Evolutionary conservation across 2,888 invertebrate species (phyloP), one percentile per base, ranked within the genome.

Genomic region (Tinea semifulvella): DNA sequence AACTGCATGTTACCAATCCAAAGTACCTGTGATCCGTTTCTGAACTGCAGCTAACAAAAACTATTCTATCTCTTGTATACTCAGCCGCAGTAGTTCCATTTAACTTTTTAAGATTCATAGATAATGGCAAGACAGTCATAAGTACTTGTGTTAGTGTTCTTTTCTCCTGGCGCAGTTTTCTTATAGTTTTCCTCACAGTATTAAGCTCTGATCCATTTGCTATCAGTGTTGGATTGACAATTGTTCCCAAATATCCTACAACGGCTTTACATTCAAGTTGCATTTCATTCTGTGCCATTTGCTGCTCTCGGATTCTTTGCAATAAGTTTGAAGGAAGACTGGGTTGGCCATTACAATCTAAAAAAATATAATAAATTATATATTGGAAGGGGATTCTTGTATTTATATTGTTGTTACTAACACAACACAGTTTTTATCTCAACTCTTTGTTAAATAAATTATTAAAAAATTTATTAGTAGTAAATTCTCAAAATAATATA

Each of bases 181-280:
- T 86, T 39, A 98, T 96, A 49, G 96, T 96, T 46, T 89, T 92
- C 47, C 92, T 85, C 11, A 96, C 89, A 13, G 91, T 88, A 65
- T 89, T 86, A 52, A 91, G 70, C 45, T 94, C 88, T 10, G 90
- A 88, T 28, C 88, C 88, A 38, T 88, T 86, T 43, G 89, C 83
- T 35, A 92, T 82, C 52, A 92, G 90, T 64, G 90, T 90, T 0
- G 97, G 96, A 82, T 97, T 96, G 73, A 97, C 97, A 50, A 98
- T 95, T 1, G 97, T 96, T 16, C 97, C 97, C 40, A 98, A 82
- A 68, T 98, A 98, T 1, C 96, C 96, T 1, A 98, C 94, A 2
- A 98, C 87, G 0, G 92, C 92, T 53, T 91, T 87, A 58, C 90
- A 91, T 49, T 91, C 91, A 6, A 91, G 83, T 0, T 87, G 79